Evolutionary conservation across 2,113 vertebrate genomes (phyloP), one percentile per base, ranked within the genome.

Genomic region (Dipodomys stephensi): DNA sequence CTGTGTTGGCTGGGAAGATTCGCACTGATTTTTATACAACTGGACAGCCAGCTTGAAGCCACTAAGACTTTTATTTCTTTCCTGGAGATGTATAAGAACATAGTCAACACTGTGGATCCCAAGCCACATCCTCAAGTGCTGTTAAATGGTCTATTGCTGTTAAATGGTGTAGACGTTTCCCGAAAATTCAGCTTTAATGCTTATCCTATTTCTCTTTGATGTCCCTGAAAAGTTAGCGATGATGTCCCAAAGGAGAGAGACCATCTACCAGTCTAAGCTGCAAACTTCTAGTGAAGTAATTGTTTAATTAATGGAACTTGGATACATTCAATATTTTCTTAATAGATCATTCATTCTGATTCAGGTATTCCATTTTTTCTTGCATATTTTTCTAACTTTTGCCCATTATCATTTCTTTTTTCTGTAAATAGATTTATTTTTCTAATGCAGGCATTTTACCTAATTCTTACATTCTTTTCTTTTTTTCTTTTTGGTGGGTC

Each of bases 21-120:
- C 72, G 84, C 65, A 82, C 15, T 92, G 88, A 68, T 76, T 95
- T 95, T 97, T 96, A 89, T 77, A 90, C 60, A 69, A 80, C 89
- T 76, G 65, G 12, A 53, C 84, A 79, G 77, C 27, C 71, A 81
- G 72, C 18, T 87, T 76, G 18, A 85, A 96, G 78, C 67, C 94
- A 65, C 46, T 76, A 84, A 88, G 44, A 74, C 73, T 93, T 93
- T 94, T 92, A 16, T 81, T 92, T 96, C 68, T 81, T 81, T 49
- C 84, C 89, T 74, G 23, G 73, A 92, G 78, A 86, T 91, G 96
- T 94, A 91, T 69, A 92, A 94, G 74, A 94, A 96, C 44, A 91
- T 65, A 6, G 23, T 88, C 83, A 83, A 57, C 88, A 87, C 77
- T 79, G 2, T 79, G 71, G 68, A 77, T 74, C 25, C 18, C 44